These are phyloP conservation scores for Chloromyia formosa DNA, from an alignment of 2,888 invertebrate species.

Conservation along the genomic window DNA sequence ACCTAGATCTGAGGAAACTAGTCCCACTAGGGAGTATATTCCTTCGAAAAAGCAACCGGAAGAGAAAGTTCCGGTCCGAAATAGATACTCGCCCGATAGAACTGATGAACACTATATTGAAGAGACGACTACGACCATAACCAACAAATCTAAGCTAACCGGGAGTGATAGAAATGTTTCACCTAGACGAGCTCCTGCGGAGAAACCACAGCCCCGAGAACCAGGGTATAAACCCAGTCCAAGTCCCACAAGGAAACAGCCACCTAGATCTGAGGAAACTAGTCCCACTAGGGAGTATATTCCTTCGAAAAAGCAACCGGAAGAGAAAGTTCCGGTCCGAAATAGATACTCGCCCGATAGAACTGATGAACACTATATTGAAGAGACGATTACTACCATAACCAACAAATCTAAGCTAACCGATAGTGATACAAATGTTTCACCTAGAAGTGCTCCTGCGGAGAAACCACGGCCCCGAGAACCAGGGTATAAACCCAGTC, in stretches of 20 bases:
- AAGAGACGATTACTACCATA: constrained; percentile 50
- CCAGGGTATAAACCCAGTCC: no score
- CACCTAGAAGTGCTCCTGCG: no score
- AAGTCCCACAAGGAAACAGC: no score
- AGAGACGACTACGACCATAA: constrained; percentile 50
- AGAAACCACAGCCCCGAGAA: no score
- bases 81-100: constrained; percentile 30
- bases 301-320: constrained; percentile 7
- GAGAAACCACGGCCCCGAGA: no score
- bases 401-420: background rate
- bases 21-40: background rate
- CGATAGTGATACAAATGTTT: no score
- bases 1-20: no score
- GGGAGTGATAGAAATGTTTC: no score
- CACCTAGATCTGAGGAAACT: no score
- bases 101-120: background rate
- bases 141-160: background rate
- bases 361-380: background rate
- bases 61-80: constrained; percentile 50
- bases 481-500: no score
- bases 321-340: constrained; percentile 50
- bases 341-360: constrained; percentile 30
- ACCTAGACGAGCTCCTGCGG: no score
- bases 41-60: constrained; percentile 8
- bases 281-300: constrained; percentile 1